phyloP scores from a whole-genome alignment of 2,113 vertebrate genomes.

The Probosciger aterrimus region DNA sequence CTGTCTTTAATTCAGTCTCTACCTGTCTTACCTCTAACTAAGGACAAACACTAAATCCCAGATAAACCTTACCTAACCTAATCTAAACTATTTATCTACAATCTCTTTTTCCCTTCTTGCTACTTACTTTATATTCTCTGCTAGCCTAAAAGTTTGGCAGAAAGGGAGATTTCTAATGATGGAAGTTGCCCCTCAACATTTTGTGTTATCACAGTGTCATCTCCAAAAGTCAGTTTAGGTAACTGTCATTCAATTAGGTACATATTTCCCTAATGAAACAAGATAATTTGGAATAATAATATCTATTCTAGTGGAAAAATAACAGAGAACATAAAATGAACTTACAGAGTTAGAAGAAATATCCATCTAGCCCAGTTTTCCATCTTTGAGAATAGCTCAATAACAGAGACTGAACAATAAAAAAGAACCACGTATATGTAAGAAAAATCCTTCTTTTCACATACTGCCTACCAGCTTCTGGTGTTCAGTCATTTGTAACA shows the following conservation, averaged over 20 bases:
- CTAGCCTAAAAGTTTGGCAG: neutral
- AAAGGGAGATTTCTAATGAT: neutral
- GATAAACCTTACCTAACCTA: neutral
- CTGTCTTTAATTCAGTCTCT: neutral
- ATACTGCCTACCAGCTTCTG: neutral
- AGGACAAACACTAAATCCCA: neutral
- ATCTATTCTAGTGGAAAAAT: neutral
- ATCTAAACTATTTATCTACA: neutral
- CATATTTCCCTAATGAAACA: slow-evolving; percentile 5
- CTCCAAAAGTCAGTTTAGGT: neutral
- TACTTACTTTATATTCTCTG: neutral
- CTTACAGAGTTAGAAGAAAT: neutral
- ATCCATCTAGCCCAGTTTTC: neutral
- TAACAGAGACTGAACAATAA: neutral
- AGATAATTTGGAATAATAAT: neutral
- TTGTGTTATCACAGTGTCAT: neutral
- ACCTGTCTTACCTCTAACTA: neutral
- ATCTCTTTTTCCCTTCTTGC: neutral
- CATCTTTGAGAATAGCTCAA: neutral
- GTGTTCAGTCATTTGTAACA: neutral
- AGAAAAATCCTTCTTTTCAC: slow-evolving; percentile 4
- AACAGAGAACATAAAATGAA: neutral
- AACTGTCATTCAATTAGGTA: neutral
- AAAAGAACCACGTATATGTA: neutral
- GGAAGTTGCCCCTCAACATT: neutral